phyloP scores from a whole-genome alignment of 2,797 vertebrate species.

The Lagocephalus sceleratus region DNA sequence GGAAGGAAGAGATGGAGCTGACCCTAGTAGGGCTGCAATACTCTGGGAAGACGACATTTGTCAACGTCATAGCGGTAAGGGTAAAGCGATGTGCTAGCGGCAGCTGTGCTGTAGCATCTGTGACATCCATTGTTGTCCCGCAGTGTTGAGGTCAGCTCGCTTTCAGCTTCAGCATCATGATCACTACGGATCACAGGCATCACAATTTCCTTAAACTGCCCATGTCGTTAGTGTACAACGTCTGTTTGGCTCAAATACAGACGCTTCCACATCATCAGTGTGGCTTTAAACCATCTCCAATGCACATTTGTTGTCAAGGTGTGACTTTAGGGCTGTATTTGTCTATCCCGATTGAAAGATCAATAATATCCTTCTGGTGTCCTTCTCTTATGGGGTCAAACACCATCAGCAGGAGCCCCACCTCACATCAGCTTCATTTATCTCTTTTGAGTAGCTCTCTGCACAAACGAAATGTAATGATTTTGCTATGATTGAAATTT shows the following conservation, averaged over 20 bases:
- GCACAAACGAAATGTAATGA: background rate
- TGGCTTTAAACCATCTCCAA: background rate
- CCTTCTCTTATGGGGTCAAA: slow-evolving; percentile 4
- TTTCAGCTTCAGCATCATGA: background rate
- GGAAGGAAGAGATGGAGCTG: slow-evolving; percentile 93
- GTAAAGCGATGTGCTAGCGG: background rate
- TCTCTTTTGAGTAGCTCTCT: background rate
- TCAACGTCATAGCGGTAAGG: slow-evolving; percentile 95
- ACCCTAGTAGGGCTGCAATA: slow-evolving; percentile 89
- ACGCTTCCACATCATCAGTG: slow-evolving; percentile 1
- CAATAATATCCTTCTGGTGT: slow-evolving; percentile 1
- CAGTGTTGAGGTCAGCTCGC: slow-evolving; percentile 46
- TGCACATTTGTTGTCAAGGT: no score
- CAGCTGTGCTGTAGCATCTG: slow-evolving; percentile 48
- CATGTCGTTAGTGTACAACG: background rate
- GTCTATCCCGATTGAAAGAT: no score
- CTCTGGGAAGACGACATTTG: slow-evolving; percentile 93
- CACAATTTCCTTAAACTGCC: background rate
- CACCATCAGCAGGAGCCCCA: background rate
- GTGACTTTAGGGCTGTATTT: no score
- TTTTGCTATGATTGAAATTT: no score
- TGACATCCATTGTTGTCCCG: slow-evolving; percentile 56
- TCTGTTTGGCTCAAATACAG: background rate
- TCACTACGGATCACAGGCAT: background rate
- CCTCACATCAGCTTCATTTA: background rate